phyloP scores from a whole-genome alignment of 2,113 vertebrate species.

The Camelus bactrianus region DNA sequence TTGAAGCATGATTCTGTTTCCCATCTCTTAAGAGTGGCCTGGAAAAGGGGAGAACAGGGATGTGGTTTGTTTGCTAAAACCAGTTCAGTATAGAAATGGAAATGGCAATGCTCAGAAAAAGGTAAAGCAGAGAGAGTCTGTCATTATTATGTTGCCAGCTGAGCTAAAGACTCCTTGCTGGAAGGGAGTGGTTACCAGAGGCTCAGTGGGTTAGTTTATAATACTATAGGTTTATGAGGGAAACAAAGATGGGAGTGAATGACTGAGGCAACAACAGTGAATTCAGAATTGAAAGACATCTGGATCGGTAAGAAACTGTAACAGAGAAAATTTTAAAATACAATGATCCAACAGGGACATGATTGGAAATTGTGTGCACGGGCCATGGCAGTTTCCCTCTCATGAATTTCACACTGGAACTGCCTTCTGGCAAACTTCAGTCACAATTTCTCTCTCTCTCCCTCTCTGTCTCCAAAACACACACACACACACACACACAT shows the following conservation, averaged over 20 bases:
- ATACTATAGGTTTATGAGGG: not conserved
- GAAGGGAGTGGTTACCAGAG: not conserved
- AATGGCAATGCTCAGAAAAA: not conserved
- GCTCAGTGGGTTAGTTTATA: not conserved
- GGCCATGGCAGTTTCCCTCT: fast-evolving
- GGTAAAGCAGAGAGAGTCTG: not conserved
- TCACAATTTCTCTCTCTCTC: not conserved
- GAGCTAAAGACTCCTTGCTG: not conserved
- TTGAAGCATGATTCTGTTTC: not conserved
- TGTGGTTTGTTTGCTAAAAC: not conserved
- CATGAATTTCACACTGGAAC: not conserved
- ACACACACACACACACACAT: not conserved
- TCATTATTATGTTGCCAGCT: not conserved
- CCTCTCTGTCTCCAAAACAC: no score
- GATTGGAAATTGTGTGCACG: not conserved
- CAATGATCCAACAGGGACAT: no score
- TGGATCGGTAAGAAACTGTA: not conserved
- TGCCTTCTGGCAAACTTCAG: not conserved
- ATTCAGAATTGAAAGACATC: not conserved
- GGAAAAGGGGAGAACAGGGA: not conserved
- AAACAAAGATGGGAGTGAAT: not conserved
- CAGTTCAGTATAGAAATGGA: not conserved
- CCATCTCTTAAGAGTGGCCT: not conserved
- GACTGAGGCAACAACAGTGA: not conserved
- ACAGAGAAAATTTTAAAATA: not conserved